Evolutionary conservation across 2,113 vertebrate species (phyloP).

Genomic region (Sander vitreus): DNA sequence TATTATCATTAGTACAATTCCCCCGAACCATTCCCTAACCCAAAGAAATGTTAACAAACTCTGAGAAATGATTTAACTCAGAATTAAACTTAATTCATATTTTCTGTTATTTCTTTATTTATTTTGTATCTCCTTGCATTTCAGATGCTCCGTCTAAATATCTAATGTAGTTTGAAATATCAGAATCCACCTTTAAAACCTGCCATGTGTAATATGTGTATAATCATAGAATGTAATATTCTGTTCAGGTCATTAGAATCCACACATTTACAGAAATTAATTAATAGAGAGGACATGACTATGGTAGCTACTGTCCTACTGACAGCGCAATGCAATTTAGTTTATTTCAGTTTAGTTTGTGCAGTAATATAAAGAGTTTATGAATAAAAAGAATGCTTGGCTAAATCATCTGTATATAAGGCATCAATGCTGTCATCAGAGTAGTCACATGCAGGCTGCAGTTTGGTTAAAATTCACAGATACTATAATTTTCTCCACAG

Average conservation of each 20-base stretch:
- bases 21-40: no score
- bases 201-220: neutral
- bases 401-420: neutral
- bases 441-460: neutral
- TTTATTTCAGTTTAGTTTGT: neutral
- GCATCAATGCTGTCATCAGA: neutral
- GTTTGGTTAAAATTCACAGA: neutral
- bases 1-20: neutral
- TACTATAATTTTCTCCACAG: slow-evolving; percentile 34
- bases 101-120: neutral
- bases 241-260: neutral
- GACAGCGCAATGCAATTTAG: no score
- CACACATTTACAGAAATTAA: neutral
- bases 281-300: neutral
- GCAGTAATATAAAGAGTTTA: neutral
- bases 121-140: neutral
- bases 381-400: neutral
- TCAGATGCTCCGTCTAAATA: neutral
- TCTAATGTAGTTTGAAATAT: neutral
- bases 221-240: neutral
- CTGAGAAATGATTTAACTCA: neutral
- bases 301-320: neutral
- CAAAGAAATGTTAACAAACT: neutral
- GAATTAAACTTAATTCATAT: neutral
- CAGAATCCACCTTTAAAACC: neutral